Evolutionary conservation across 1,140 invertebrate species (phyloP).

Genomic region (Heliconius eleuchia): DNA sequence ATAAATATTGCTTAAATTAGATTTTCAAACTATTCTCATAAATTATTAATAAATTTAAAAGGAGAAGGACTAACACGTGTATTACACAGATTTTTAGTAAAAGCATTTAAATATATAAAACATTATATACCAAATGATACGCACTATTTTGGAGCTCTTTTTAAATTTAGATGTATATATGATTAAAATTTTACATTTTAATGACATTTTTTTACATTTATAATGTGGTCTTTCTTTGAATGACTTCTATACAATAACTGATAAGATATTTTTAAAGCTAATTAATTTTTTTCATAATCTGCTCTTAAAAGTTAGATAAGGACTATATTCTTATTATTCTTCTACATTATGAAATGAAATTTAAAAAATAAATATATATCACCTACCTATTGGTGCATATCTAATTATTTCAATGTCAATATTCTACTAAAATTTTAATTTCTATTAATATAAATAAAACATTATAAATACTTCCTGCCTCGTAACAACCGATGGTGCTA

Average conservation of each 20-base stretch:
- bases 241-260: no score
- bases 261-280: not conserved
- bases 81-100: no score
- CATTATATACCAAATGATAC: not conserved
- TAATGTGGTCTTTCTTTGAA: not conserved
- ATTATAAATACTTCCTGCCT: constrained; percentile 30
- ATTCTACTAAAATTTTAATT: not conserved
- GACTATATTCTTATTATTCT: no score
- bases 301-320: not conserved
- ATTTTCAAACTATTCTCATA: no score
- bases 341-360: no score
- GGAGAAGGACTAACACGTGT: no score
- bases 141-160: not conserved
- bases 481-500: constrained; percentile 68
- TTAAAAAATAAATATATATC: no score
- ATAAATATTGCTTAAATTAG: no score
- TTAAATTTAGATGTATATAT: not conserved
- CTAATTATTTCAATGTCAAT: not conserved
- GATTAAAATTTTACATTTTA: not conserved
- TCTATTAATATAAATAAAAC: constrained; percentile 41
- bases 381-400: no score
- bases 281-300: not conserved
- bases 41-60: no score
- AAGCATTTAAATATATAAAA: not conserved
- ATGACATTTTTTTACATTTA: not conserved